Evolutionary conservation across 2,797 vertebrate species (phyloP), one percentile per base, ranked within the genome.

Genomic region (Rhinophrynus dorsalis): DNA sequence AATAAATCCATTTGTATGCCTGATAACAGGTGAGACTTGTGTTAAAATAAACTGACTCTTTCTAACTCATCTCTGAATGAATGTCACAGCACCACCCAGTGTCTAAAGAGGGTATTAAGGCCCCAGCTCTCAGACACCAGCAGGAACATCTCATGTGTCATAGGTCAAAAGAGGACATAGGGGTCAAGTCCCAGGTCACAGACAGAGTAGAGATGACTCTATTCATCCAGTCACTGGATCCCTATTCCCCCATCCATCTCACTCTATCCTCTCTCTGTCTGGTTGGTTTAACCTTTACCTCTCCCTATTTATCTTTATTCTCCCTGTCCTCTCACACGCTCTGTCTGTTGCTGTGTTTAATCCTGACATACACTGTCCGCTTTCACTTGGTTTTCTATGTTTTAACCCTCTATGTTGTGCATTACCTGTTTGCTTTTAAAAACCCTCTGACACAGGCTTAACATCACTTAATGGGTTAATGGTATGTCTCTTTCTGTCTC

Each of bases 291-390:
- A 72, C 68, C 61, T 65, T 35, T 72, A 38, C 33, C 68, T 11
- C 35, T 65, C 26, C 5, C 69, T 51, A 73, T 73, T 73, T 33
- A 66, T 73, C 69, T 73, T 59, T 72, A 65, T 72, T 72, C 32
- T 29, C 17, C 44, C 42, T 23, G 1, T 13, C 20, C 32, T 24
- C 38, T 40, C 56, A 10, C 55, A 20, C 47, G 9, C 12, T 9
- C 20, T 21, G 40, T 58, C 17, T 67, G 37, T 59, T 32, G 37
- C 44, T n/a, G 10, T 44, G 40, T 18, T 11, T 48, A 11, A 8
- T 20, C 10, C n/a, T 13, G 10, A 11, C 10, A 10, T 24, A 23
- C 44, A 23, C 44, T 23, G 17, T 55, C 18, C 20, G 8, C 38
- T 17, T 48, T 4, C 24, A 18, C 5, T 21, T 45, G 6, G 1